These are phyloP conservation scores for Bruchidius siliquastri DNA, from an alignment of 2,888 invertebrate genomes.

Conservation along the genomic window DNA sequence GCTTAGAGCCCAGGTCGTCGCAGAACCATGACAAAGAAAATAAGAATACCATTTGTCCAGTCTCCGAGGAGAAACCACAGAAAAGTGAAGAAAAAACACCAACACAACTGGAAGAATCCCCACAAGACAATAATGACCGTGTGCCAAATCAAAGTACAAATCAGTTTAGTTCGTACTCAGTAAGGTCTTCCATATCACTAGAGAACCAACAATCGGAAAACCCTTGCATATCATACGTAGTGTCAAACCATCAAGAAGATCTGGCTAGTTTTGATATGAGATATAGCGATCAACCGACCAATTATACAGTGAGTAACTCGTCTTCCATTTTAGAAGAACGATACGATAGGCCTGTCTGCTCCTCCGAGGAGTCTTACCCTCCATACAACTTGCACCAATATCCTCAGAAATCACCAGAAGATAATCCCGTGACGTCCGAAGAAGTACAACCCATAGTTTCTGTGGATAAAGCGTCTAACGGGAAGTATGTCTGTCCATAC, in stretches of 20 bases:
- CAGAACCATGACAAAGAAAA: conserved; percentile 33
- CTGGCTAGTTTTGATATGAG: conserved; percentile 41
- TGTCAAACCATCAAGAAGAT: conserved; percentile 31
- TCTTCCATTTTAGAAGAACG: conserved; percentile 42
- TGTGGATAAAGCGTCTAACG: conserved; percentile 42
- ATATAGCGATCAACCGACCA: conserved; percentile 33
- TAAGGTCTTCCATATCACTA: conserved; percentile 47
- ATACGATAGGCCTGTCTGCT: neutral
- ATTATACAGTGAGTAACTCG: conserved; percentile 29
- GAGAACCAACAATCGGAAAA: conserved; percentile 36
- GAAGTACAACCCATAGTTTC: conserved; percentile 20
- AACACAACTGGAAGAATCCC: conserved; percentile 19
- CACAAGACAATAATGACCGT: conserved; percentile 31
- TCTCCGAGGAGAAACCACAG: conserved; percentile 18
- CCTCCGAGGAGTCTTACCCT: conserved; percentile 22
- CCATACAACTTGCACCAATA: conserved; percentile 6
- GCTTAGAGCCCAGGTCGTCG: conserved; percentile 51
- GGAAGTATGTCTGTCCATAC: conserved; percentile 80
- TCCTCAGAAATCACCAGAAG: conserved; percentile 7
- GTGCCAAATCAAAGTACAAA: conserved; percentile 46
- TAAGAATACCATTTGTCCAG: conserved; percentile 22
- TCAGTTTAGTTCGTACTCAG: conserved; percentile 10
- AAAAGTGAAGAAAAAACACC: neutral
- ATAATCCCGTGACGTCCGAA: conserved; percentile 4
- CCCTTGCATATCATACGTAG: conserved; percentile 44